phyloP scores from a whole-genome alignment of 1,140 invertebrate genomes.

The Amyelois transitella region DNA sequence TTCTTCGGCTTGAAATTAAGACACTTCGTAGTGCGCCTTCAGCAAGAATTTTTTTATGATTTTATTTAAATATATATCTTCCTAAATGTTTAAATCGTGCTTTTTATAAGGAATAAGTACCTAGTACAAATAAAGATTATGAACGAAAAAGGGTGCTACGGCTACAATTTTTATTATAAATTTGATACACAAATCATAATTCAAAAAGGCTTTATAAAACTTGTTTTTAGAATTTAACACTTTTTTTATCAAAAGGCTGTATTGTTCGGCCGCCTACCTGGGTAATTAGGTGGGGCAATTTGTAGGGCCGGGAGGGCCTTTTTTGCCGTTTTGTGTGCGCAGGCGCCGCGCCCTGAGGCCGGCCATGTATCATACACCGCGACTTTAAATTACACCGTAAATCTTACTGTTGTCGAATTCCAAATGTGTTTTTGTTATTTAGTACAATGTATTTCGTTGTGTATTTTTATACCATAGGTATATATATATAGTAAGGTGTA shows the following conservation, averaged over 20 bases:
- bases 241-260: slow-evolving; percentile 19
- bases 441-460: too few relatives aligned
- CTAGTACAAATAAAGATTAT: too few relatives aligned
- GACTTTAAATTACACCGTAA: neutral
- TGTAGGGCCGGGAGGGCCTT: slow-evolving; percentile 14
- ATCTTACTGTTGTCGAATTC: neutral
- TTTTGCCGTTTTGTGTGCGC: slow-evolving; percentile 21
- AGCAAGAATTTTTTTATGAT: too few relatives aligned
- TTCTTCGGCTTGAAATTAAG: too few relatives aligned
- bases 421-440: neutral
- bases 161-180: too few relatives aligned
- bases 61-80: too few relatives aligned
- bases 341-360: slow-evolving; percentile 10
- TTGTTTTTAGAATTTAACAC: slow-evolving; percentile 32
- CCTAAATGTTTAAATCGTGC: too few relatives aligned
- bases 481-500: too few relatives aligned
- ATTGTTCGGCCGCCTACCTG: slow-evolving; percentile 29
- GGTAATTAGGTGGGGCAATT: slow-evolving; percentile 33
- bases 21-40: too few relatives aligned
- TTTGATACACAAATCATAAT: neutral
- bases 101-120: too few relatives aligned
- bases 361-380: slow-evolving; percentile 6
- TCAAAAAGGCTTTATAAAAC: slow-evolving; percentile 2
- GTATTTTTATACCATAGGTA: too few relatives aligned
- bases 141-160: too few relatives aligned